Evolutionary conservation across 2,797 vertebrate species (phyloP).

Genomic region (Rhinophrynus dorsalis): DNA sequence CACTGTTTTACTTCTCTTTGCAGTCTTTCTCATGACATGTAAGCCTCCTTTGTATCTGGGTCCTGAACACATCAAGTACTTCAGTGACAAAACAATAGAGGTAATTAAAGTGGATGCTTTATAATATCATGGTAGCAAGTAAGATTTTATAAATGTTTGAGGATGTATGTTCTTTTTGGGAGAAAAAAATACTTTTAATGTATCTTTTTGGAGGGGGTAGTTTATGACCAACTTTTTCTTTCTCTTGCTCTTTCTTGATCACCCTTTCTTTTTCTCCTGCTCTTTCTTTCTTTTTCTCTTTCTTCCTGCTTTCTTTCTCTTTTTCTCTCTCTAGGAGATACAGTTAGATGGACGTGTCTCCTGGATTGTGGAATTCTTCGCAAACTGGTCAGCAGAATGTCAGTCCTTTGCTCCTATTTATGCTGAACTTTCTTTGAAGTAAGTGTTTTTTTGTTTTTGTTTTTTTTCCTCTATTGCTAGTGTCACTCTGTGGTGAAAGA

Average conservation of each 20-base stretch:
- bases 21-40: conserved; percentile 93
- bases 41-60: conserved; percentile 93
- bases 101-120: conserved; percentile 69
- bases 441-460: conserved; percentile 58
- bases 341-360: conserved; percentile 79
- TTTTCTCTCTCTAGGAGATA: conserved; percentile 75
- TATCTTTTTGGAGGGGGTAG: not conserved
- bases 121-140: not conserved
- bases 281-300: not conserved
- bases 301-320: no score
- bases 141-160: no score
- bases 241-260: no score
- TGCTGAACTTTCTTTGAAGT: conserved; percentile 91
- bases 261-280: no score
- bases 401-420: conserved; percentile 92
- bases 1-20: conserved; percentile 41
- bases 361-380: conserved; percentile 94
- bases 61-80: conserved; percentile 94
- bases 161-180: no score
- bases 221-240: not conserved
- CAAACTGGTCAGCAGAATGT: conserved; percentile 96
- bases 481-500: not conserved
- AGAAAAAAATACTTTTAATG: no score
- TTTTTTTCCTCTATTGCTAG: not conserved
- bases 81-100: conserved; percentile 90